A percentile compares a stretch with the other conserved stretches of the same genome.
These are phyloP conservation scores for Thinocorus orbignyianus DNA, from an alignment of 2,113 vertebrate genomes.

Conservation along the genomic window DNA sequence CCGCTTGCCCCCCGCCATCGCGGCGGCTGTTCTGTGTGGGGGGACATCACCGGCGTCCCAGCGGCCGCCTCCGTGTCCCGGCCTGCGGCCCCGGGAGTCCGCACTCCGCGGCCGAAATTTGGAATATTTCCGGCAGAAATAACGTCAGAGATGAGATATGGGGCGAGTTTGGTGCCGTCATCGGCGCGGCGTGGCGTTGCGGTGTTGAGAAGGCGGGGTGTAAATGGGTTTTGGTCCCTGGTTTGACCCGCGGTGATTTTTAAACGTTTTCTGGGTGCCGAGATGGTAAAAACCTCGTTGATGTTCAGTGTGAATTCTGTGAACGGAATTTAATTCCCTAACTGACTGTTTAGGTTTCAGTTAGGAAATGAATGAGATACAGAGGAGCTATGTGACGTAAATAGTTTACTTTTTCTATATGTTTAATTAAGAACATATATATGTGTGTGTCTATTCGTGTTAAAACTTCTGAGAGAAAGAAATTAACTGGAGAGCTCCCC, in stretches of 20 bases:
- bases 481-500: neutral
- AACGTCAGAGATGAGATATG: neutral
- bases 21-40: neutral
- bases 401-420: neutral
- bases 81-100: neutral
- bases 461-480: neutral
- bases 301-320: neutral
- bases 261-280: neutral
- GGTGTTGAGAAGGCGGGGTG: fast-evolving
- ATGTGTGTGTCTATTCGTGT: neutral
- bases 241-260: fast-evolving
- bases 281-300: neutral
- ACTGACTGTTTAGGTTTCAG: neutral
- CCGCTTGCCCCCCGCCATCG: neutral
- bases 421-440: fast-evolving
- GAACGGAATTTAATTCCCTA: fast-evolving
- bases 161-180: neutral
- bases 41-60: neutral
- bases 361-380: neutral
- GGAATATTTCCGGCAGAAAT: too few relatives aligned
- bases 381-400: fast-evolving
- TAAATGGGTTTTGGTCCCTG: neutral
- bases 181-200: fast-evolving
- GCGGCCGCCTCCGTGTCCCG: neutral
- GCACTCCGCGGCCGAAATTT: too few relatives aligned